Base-by-base conservation (phyloP, 1,140 invertebrate genomes). In the Drosophila grimshawi region DNA sequence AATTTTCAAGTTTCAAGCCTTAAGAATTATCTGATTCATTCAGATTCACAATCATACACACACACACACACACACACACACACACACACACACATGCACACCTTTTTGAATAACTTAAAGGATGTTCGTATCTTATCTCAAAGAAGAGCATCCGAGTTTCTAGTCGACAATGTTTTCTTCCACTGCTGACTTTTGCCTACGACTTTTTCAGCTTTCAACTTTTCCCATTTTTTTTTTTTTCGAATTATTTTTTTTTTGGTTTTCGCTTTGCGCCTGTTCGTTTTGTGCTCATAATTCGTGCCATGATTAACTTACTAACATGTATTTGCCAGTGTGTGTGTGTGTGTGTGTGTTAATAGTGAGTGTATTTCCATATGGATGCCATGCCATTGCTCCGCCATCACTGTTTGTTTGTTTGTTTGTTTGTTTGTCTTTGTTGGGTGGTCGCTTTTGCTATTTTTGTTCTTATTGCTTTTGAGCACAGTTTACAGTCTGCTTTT, bases 251-350 rank as follows among this genome's bases (percentile, higher is more conserved):
- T 10, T 3, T 41, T 41, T 41, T 41, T n/a, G n/a, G n/a, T n/a
- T 59, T 67, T 67, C 0, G 19, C 19, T 1, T 59, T 32, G 27
- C 19, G 19, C 27, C 57, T 67, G 45, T 10, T 29, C 10, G 27
- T 49, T 32, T 57, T 39, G 11, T 67, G 64, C 64, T 51, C 64
- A 59, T 67, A 67, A 59, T 67, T 49, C 55, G 45, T 30, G 37
- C 45, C 59, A 57, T 67, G 64, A 67, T 66, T 56, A 48, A 66
- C 63, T 56, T 66, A 32, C 41, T 48, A 27, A 35, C 53, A 66
- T 66, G 7, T 49, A 45, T 46, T 56, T 39, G 46, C 46, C 19
- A 10, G 30, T 48, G 11, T 43, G 39, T 43, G 37, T 56, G 53
- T 56, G 27, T 30, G 8, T 11, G 4, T 56, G 53, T 39, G n/a